Evolutionary conservation across 2,113 vertebrate species (phyloP), one percentile per base, ranked within the genome.

Genomic region (Anseranas semipalmata): DNA sequence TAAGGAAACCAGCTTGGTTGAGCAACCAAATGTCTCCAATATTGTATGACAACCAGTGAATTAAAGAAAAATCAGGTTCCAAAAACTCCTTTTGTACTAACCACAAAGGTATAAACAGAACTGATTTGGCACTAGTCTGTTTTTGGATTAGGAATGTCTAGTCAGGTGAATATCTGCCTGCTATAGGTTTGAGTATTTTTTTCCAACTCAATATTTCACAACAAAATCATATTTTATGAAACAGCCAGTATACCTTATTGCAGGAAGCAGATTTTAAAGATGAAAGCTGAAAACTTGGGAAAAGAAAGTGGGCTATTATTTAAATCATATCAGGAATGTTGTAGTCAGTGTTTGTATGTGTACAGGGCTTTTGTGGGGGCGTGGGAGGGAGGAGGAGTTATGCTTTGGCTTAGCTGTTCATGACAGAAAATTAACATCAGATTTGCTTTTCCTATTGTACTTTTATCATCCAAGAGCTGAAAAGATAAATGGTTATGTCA

Each of bases 401-500:
- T 32, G 55, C 12, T 77, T 91, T 74, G 41, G 43, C 68, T 59
- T 63, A 82, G 27, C 21, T 93, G 9, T 37, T 74, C 25, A 15
- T 67, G 52, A 71, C 22, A 87, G 74, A 93, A 93, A 86, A 73
- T 11, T 55, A 85, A 66, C 62, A 60, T 53, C 55, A 65, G 15
- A 66, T 88, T 85, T 93, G 28, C 3, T 60, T 78, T 79, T 91
- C 45, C 21, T 32, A 21, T 68, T 87, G 20, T 48, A 35, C 76
- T 90, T 87, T 68, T 82, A 37, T 82, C 46, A 76, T 30, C 10
- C 58, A 83, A n/a, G 67, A 96, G 20, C 18, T 74, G 43, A 74
- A 90, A 95, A 90, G 41, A 77, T 59, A 77, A 70, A 48, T 30
- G 32, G 41, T 46, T 79, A 33, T 55, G 12, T 89, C 43, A 33